A percentile compares a stretch with the other conserved stretches of the same genome.
Conservation (phyloP, 2,797 vertebrate species). For the Perodicticus potto region DNA sequence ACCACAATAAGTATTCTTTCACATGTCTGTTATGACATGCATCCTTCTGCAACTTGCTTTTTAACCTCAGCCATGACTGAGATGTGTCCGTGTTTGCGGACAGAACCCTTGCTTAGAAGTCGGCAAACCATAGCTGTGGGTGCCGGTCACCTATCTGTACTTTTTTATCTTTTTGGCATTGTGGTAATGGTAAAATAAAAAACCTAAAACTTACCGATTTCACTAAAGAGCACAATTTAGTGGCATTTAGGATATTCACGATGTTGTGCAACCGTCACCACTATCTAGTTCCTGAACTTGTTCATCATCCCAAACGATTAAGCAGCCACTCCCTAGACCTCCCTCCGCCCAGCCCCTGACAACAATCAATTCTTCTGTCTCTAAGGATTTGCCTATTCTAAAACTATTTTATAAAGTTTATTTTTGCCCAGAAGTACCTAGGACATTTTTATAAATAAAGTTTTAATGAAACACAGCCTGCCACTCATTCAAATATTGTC, state of each 20-base stretch:
- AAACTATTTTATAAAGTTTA: not conserved
- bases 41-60: not conserved
- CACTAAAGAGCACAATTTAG: accelerated
- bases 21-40: accelerated
- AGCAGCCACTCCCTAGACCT: not conserved
- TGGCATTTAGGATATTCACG: not conserved
- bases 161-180: not conserved
- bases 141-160: not conserved
- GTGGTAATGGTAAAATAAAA: not conserved
- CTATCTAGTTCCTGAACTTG: not conserved
- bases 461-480: not conserved
- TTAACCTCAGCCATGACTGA: not conserved
- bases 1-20: not conserved
- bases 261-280: accelerated
- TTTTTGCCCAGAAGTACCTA: no score
- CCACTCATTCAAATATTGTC: not conserved
- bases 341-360: not conserved
- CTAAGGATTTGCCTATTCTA: not conserved
- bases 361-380: not conserved
- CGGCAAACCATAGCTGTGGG: accelerated
- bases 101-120: accelerated
- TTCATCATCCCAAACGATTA: not conserved
- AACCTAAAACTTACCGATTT: accelerated
- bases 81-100: not conserved
- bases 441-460: not conserved